These are phyloP conservation scores for Pelodiscus sinensis DNA, from an alignment of 2,113 vertebrate genomes.

Conservation along the genomic window DNA sequence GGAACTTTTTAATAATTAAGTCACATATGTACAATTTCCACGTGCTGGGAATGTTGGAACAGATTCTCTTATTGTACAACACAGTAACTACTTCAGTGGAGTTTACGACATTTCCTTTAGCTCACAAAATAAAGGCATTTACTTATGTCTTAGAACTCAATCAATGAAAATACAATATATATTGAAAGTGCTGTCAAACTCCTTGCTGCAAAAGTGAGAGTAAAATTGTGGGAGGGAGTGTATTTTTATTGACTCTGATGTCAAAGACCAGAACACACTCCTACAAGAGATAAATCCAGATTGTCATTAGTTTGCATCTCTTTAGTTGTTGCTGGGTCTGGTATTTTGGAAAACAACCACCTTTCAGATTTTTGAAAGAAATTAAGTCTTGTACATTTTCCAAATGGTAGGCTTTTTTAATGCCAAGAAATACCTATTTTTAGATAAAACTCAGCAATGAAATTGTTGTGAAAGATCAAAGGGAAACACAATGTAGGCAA, in stretches of 20 bases:
- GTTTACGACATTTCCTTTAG: accelerated
- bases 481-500: not conserved
- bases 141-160: not conserved
- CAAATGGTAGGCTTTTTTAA: not conserved
- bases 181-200: not conserved
- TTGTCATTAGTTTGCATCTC: not conserved
- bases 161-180: not conserved
- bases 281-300: not conserved
- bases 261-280: not conserved
- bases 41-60: not conserved
- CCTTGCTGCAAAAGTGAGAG: accelerated
- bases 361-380: too few relatives aligned
- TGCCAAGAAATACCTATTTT: not conserved
- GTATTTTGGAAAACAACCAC: too few relatives aligned
- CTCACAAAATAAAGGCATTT: not conserved
- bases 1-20: not conserved
- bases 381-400: not conserved
- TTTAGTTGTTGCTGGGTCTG: not conserved
- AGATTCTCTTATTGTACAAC: not conserved
- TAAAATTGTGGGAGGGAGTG: accelerated
- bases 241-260: not conserved
- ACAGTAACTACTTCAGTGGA: accelerated
- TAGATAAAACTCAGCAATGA: not conserved
- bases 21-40: not conserved
- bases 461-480: not conserved